Evolutionary conservation across 1,140 invertebrate genomes (phyloP).

Genomic region (Drosophila sturtevanti): DNA sequence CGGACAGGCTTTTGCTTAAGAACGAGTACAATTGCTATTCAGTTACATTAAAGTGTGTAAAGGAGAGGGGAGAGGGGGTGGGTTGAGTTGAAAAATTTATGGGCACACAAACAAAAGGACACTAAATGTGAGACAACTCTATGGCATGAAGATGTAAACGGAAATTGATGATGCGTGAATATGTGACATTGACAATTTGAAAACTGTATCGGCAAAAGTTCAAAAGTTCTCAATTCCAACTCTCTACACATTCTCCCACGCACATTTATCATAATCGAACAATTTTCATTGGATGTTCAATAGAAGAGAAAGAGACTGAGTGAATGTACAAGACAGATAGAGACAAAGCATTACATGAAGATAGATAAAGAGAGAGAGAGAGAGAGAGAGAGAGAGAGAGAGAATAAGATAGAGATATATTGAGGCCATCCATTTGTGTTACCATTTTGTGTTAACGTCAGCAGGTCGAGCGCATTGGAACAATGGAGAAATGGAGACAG

Average conservation of each 20-base stretch:
- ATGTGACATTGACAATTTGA: conserved; percentile 75
- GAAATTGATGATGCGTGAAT: conserved; percentile 78
- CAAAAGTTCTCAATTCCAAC: conserved; percentile 14
- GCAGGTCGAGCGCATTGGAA: conserved; percentile 68
- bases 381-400: neutral
- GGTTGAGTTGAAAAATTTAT: conserved; percentile 52
- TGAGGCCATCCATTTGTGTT: conserved; percentile 72
- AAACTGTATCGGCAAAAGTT: conserved; percentile 57
- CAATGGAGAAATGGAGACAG: conserved; percentile 50
- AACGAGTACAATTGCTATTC: too few relatives aligned
- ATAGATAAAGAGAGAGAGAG: conserved; percentile 21
- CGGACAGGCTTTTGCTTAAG: conserved; percentile 2
- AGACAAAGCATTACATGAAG: conserved; percentile 39
- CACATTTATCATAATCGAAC: conserved; percentile 78
- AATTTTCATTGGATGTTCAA: conserved; percentile 45
- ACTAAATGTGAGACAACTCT: conserved; percentile 60
- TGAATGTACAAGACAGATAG: neutral
- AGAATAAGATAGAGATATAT: conserved; percentile 1
- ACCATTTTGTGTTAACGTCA: conserved; percentile 79
- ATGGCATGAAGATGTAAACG: conserved; percentile 63
- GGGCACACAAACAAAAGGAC: conserved; percentile 71
- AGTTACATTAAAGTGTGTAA: too few relatives aligned
- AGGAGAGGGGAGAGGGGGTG: too few relatives aligned
- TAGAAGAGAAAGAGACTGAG: neutral
- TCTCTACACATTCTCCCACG: conserved; percentile 24